Base-by-base conservation (phyloP, 2,113 vertebrate species). In the Oxyura jamaicensis region DNA sequence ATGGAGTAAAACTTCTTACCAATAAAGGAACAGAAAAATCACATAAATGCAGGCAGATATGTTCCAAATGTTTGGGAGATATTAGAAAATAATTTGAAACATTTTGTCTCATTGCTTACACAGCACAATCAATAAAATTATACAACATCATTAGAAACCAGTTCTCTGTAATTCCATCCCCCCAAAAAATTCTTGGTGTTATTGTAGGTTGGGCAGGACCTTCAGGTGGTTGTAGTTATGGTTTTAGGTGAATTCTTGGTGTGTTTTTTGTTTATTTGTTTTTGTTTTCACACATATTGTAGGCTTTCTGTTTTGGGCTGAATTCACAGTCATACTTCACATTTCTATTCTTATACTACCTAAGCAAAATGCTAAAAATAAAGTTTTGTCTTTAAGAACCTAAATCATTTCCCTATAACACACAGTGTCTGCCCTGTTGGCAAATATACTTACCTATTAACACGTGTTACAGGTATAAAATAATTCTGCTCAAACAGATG, bases 211-310 rank as follows among this genome's bases (percentile, higher is more conserved):
- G 33, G 83, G 52, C 19, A 46, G 59, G 33, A 25, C 25, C 48
- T 33, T 41, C 79, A 81, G 1, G 13, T 22, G 13, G 7, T 8
- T 59, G 25, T 17, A 56, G 36, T 23, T 56, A n/a, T 6, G 25
- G 48, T 58, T 74, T 44, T 4, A 74, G 50, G 10, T 21, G 6
- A 62, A 44, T 60, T 88, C 41, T 50, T 69, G 10, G 8, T 3
- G 1, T 4, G 5, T 20, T 25, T 52, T 60, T 23, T 2, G 1
- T 20, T 22, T 4, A 5, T 46, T 46, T 48, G 20, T 48, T 48
- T 48, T 21, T 48, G 10, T 22, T 79, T 68, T 20, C 21, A 42
- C 16, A 7, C 3, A 1, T 15, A 28, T 19, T 29, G 11, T 7
- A 68, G 29, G 39, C 17, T 6, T 46, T 26, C 41, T 68, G 42